Conservation (phyloP, 2,797 vertebrate genomes). For the Semotilus atromaculatus region DNA sequence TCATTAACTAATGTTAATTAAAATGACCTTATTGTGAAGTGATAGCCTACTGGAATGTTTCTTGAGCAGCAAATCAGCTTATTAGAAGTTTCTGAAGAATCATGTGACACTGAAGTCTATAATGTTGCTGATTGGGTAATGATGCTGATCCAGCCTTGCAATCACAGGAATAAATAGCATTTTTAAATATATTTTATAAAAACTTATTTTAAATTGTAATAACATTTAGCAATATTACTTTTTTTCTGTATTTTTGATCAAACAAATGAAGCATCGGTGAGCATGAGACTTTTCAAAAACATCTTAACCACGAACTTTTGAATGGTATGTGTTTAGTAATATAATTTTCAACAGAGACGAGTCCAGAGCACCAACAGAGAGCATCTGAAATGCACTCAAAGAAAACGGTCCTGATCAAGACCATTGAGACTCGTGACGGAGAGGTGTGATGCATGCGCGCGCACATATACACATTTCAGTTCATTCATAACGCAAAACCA, state of each 20-base stretch:
- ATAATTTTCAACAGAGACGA: slow-evolving; percentile 82
- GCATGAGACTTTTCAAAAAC: not conserved
- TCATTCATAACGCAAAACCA: not conserved
- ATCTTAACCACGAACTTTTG: not conserved
- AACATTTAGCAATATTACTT: not conserved
- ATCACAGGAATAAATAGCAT: too few species aligned
- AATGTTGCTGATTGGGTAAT: too few species aligned
- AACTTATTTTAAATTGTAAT: not conserved
- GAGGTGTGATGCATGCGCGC: slow-evolving; percentile 76
- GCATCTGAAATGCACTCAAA: slow-evolving; percentile 90
- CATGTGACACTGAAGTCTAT: not conserved
- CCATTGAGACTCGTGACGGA: slow-evolving; percentile 91
- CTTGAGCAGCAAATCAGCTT: not conserved
- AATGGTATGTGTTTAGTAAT: not conserved
- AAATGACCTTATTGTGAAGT: not conserved
- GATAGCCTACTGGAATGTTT: not conserved
- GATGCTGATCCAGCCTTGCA: too few species aligned
- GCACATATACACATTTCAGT: not conserved
- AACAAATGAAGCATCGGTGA: not conserved
- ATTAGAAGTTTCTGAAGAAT: not conserved
- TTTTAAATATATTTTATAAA: not conserved
- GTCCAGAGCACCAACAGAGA: slow-evolving; percentile 84
- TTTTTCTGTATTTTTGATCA: not conserved
- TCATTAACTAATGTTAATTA: not conserved
- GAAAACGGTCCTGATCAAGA: slow-evolving; percentile 96